A percentile compares a stretch with the other conserved stretches of the same genome.
Conservation (phyloP, 1,140 invertebrate species). For the Dysdera silvatica region DNA sequence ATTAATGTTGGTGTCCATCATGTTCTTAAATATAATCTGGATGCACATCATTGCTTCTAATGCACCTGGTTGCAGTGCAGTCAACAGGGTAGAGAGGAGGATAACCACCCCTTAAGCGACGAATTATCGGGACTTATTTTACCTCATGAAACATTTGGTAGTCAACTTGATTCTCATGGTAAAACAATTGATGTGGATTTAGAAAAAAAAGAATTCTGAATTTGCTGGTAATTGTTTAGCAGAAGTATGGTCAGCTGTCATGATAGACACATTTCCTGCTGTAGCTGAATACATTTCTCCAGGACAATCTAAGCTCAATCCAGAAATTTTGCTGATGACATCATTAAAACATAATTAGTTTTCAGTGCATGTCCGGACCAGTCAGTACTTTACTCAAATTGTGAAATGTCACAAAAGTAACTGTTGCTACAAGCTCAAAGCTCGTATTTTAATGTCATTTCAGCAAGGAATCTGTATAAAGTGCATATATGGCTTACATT, state of each 20-base stretch:
- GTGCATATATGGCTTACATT: too few relatives aligned
- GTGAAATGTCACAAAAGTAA: too few relatives aligned
- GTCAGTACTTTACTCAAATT: too few relatives aligned
- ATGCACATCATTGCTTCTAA: neutral
- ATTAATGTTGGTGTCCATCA: neutral
- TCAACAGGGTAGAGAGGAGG: neutral
- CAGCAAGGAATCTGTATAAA: too few relatives aligned
- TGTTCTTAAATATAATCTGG: neutral
- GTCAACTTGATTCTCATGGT: neutral
- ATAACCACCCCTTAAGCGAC: neutral
- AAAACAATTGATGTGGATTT: neutral
- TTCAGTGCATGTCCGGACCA: too few relatives aligned
- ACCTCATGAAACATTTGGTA: neutral
- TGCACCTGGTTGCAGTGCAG: neutral
- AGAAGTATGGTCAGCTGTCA: neutral
- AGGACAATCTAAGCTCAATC: too few relatives aligned
- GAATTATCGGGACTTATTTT: neutral
- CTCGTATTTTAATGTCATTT: too few relatives aligned
- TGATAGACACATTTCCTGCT: neutral
- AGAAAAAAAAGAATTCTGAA: neutral
- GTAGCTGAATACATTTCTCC: neutral
- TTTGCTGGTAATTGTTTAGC: neutral
- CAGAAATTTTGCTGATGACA: too few relatives aligned
- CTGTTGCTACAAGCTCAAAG: too few relatives aligned
- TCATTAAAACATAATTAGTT: too few relatives aligned